Evolutionary conservation across 2,113 vertebrate genomes (phyloP).

Genomic region (Chlorocebus sabaeus): DNA sequence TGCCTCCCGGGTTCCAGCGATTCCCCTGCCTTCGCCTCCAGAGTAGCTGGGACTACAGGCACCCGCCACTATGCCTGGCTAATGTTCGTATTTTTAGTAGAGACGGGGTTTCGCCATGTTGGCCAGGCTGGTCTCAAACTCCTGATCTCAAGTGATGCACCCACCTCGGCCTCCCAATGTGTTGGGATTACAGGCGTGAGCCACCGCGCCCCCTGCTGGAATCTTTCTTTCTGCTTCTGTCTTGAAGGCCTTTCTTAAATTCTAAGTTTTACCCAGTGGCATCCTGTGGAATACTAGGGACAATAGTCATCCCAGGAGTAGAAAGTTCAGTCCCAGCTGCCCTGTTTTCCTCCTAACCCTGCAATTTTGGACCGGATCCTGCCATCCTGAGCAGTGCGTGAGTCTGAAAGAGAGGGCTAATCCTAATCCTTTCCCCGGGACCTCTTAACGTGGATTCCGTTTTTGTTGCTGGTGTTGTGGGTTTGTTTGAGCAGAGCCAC

Average conservation of each 20-base stretch:
- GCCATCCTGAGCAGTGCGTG: not conserved
- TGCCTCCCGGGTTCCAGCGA: fast-evolving
- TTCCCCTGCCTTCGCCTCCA: too few relatives aligned
- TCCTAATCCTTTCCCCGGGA: not conserved
- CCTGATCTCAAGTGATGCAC: too few relatives aligned
- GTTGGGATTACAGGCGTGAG: too few relatives aligned
- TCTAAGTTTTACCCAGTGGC: not conserved
- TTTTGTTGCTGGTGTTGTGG: not conserved
- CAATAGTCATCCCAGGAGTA: too few relatives aligned
- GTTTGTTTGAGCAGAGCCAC: not conserved
- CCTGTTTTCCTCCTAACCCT: not conserved
- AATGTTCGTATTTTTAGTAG: too few relatives aligned
- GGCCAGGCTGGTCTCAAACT: too few relatives aligned
- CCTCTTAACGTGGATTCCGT: not conserved
- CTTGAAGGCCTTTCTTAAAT: not conserved
- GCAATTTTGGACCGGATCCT: not conserved
- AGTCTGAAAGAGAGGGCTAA: not conserved
- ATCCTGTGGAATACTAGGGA: not conserved
- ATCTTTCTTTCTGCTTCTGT: not conserved
- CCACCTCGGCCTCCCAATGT: too few relatives aligned
- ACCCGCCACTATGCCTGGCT: too few relatives aligned
- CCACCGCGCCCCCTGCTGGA: too few relatives aligned
- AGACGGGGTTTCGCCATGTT: too few relatives aligned
- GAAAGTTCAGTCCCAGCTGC: not conserved
- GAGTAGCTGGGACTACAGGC: too few relatives aligned